Evolutionary conservation across 2,113 vertebrate genomes (phyloP), one percentile per base, ranked within the genome.

Genomic region (Capreolus pygargus): DNA sequence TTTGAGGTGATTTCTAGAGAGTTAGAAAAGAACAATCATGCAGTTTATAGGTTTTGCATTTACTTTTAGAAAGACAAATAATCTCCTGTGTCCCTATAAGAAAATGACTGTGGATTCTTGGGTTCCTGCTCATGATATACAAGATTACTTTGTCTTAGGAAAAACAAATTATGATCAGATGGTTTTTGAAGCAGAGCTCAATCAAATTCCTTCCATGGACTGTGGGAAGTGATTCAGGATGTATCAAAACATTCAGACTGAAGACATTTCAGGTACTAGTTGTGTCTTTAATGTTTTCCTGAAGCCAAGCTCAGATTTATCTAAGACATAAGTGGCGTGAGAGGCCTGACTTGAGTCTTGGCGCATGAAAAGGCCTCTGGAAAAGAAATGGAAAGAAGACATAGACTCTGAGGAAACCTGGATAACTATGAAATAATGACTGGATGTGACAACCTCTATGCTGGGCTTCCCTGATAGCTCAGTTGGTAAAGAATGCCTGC

Each of bases 361-460:
- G 25, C 87, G 27, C 30, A 45, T 79, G 19, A n/a, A 45, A 90
- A 87, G 57, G 33, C 7, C 58, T 86, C 81, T 45, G 30, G 82
- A 84, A 92, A 92, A 96, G 85, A 97, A 81, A 94, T n/a, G 11
- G 36, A 87, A 93, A 55, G 90, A 28, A 86, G 17, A 90, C 11
- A 64, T 12, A 33, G 12, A 7, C 64, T 93, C 58, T 87, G 81
- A 84, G 61, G 50, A 82, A 94, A 89, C 27, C 36, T 82, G 45
- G 19, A 81, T 27, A 52, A 57, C 47, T 64, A 7, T 76, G 45
- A 36, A 33, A 39, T 92, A 47, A 27, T 60, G 36, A 52, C 3
- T 76, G 4, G 70, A 39, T 94, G 52, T 89, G n/a, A 78, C 15
- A 33, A 58, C 47, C 30, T 19, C 79, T 70, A 23, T 70, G n/a